Base-by-base conservation (phyloP, 2,888 invertebrate genomes). In the Hartigia nigra region DNA sequence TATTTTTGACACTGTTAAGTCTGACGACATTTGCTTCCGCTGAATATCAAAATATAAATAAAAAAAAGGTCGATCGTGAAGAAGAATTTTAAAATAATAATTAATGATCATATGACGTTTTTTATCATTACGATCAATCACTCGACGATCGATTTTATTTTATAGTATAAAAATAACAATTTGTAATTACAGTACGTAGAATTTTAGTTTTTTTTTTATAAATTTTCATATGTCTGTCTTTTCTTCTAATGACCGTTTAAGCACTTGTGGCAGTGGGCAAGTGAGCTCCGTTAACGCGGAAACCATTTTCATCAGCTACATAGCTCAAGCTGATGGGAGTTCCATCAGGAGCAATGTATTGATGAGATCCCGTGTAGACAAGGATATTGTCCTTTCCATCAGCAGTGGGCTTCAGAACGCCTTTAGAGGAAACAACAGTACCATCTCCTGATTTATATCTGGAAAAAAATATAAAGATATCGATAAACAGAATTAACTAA, bases 231-330 rank as follows among this genome's bases (percentile, higher is more conserved):
- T 5, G 35, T 5, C 5, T 35, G 1, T 35, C 35, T 35, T 35
- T 35, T 35, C 9, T 3, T 9, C 35, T n/a, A 4, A 35, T 35
- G 4, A 31, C 12, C 69, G 1, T 69, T 72, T 72, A 72, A 32
- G n/a, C 31, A 23, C 0, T 1, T 14, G 78, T 12, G n/a, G 31
- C 31, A 3, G 5, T 31, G 31, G 78, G 78, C 39, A 79, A 4
- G 36, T 79, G 78, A 35, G 72, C 76, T 55, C 78, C 78, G 31
- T 23, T 74, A 36, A 36, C 55, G 4, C 12, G 74, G 69, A 74
- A 79, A n/a, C 78, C 78, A 31, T 55, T 37, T 69, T 76, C 37
- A 37, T 79, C 78, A n/a, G 78, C 78, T 31, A 31, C 11, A 31
- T 74, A 79, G 36, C 23, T 69, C 14, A 37, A 12, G n/a, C 31